Base-by-base conservation (phyloP, 2,888 invertebrate genomes). In the Baronia brevicornis region DNA sequence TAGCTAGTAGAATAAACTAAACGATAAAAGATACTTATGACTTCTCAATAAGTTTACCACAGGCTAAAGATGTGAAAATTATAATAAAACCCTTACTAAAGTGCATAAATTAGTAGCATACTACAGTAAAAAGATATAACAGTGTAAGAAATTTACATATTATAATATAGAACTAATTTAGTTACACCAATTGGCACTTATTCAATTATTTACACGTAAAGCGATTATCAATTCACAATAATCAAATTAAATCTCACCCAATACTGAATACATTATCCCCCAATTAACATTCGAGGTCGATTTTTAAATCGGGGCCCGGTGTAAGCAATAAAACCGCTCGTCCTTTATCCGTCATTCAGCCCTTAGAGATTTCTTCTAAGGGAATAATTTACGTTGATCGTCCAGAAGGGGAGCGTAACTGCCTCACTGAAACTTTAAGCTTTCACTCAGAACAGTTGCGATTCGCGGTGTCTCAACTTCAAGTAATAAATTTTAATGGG, bases 381-480 rank as follows among this genome's bases (percentile, higher is more conserved):
- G 68, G 78, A 78, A 79, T 84, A 84, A 82, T 84, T 84, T 78
- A 84, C 82, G 79, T 75, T 75, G 82, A 80, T 82, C 82, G 79
- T 50, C 64, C 67, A 60, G 70, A 74, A 73, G 79, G 79, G 79
- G 75, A 75, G 70, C 71, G 77, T 73, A 75, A 80, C 78, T 79
- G 78, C 79, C 74, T 77, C 66, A 74, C 72, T 77, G 78, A 80
- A 82, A 80, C 80, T 82, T 82, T 79, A 79, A 80, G 80, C 79
- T 77, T 78, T 74, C 75, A 72, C 71, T 78, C 73, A 73, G 70
- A 70, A 69, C 63, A 64, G 69, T 65, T 66, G 67, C 69, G 75
- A 75, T 70, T 75, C 75, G 66, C 68, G 70, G 69, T 65, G 67
- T 66, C 69, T 67, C 64, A 79, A 80, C 68, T 79, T 78, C 57